Evolutionary conservation across 30 jellyfish, hydroid and myxozoan genomes (phyloP).

Genomic region (Turritopsis dohrnii): DNA sequence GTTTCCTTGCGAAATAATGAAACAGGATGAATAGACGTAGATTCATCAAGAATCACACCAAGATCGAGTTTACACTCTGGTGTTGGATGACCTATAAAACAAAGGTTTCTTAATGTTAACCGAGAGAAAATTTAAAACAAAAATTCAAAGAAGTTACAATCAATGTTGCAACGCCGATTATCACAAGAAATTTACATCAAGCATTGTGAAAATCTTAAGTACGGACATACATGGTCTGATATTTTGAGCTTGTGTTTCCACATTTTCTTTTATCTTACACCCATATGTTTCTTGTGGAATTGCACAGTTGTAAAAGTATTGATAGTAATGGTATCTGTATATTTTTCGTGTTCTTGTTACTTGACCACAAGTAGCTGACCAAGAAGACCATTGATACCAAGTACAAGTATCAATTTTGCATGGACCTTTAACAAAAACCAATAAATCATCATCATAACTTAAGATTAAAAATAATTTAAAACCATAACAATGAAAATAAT

Average conservation of each 20-base stretch:
- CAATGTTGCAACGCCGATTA: no score
- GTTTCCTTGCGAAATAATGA: slow-evolving; percentile 50
- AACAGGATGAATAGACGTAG: slow-evolving; percentile 43
- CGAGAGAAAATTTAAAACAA: not conserved
- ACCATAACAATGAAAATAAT: no score
- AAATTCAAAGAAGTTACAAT: no score
- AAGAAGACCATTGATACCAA: slow-evolving; percentile 54
- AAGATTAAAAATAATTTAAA: no score
- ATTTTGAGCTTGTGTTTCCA: slow-evolving; percentile 2
- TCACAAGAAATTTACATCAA: not conserved
- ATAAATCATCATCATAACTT: not conserved
- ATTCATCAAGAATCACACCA: slow-evolving; percentile 64
- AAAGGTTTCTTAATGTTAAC: not conserved
- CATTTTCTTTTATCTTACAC: not conserved
- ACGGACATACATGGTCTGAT: slow-evolving; percentile 2
- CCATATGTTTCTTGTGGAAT: not conserved
- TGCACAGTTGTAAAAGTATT: not conserved
- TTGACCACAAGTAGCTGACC: slow-evolving; percentile 54
- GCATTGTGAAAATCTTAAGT: not conserved
- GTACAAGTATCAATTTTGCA: slow-evolving; percentile 24
- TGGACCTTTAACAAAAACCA: slow-evolving; percentile 3
- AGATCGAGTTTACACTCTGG: slow-evolving; percentile 35
- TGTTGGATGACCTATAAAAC: not conserved
- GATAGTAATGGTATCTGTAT: not conserved
- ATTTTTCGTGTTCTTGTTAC: slow-evolving; percentile 46